phyloP scores from a whole-genome alignment of 2,888 invertebrate genomes.

The Cerceris rybyensis region DNA sequence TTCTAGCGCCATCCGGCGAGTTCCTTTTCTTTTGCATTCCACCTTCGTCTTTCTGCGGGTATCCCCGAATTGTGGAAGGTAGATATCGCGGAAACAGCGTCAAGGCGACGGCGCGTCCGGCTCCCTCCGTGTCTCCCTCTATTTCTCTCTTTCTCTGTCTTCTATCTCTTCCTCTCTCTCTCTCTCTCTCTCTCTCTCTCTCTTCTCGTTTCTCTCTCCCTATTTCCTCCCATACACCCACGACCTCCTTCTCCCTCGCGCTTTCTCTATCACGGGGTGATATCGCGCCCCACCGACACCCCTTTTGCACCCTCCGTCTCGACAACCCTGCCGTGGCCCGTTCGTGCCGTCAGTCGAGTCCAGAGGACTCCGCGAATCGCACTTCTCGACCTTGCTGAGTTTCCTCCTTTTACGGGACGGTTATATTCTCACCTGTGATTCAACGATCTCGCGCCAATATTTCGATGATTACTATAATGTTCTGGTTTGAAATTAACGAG shows the following conservation, averaged over 20 bases:
- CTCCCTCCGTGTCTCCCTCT: conserved; percentile 24
- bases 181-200: conserved; percentile 42
- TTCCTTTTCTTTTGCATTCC: conserved; percentile 55
- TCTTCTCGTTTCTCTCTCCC: conserved; percentile 20
- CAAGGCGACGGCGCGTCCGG: conserved; percentile 72
- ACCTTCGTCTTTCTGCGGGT: conserved; percentile 34
- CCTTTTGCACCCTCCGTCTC: conserved; percentile 63
- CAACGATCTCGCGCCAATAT: neutral
- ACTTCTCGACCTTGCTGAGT: conserved; percentile 54
- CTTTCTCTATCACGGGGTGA: conserved; percentile 57
- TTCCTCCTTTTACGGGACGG: conserved; percentile 18
- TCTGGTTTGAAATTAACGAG: neutral
- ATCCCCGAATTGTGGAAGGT: conserved; percentile 51
- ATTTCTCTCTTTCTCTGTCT: conserved; percentile 17
- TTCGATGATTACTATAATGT: neutral
- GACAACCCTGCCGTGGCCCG: conserved; percentile 49
- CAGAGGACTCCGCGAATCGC: conserved; percentile 73
- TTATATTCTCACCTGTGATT: neutral
- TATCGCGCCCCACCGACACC: conserved; percentile 59
- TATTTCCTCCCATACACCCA: conserved; percentile 17
- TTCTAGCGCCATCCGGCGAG: conserved; percentile 21
- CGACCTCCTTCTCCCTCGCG: conserved; percentile 43
- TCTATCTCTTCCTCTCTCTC: conserved; percentile 25
- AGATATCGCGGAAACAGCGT: conserved; percentile 61
- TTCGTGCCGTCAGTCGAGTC: conserved; percentile 71